These are phyloP conservation scores for Melolontha melolontha DNA, from an alignment of 2,888 invertebrate species.

Conservation along the genomic window DNA sequence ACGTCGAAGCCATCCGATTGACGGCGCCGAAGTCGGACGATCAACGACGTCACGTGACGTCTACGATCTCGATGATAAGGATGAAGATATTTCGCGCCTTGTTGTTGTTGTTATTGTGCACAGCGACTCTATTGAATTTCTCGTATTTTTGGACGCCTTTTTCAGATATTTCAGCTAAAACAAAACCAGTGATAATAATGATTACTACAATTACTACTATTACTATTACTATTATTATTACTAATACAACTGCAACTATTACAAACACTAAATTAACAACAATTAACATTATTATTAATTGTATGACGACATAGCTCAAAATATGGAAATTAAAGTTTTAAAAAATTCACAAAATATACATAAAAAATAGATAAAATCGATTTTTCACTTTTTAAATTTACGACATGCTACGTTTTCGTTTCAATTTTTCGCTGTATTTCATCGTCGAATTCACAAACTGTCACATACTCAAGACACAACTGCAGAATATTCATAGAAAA, in stretches of 20 bases:
- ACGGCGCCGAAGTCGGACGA: neutral
- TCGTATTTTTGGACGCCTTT: conserved; percentile 43
- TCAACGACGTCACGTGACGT: neutral
- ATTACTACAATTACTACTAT: conserved; percentile 24
- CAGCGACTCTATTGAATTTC: conserved; percentile 40
- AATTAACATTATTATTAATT: too few species aligned
- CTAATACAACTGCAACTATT: neutral
- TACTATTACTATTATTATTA: conserved; percentile 10
- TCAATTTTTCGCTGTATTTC: too few species aligned
- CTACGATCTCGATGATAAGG: neutral
- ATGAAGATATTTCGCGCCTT: neutral
- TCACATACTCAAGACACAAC: too few species aligned
- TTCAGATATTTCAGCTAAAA: conserved; percentile 27
- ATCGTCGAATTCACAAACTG: too few species aligned
- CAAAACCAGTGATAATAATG: conserved; percentile 41
- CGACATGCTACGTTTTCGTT: too few species aligned
- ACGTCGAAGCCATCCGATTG: conserved; percentile 21
- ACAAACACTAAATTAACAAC: too few species aligned
- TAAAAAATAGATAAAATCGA: neutral
- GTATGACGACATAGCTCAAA: too few species aligned
- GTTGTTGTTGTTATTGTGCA: conserved; percentile 35
- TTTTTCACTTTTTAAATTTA: too few species aligned
- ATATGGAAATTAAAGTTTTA: too few species aligned
- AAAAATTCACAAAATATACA: conserved; percentile 1
- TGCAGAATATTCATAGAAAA: too few species aligned